A percentile compares a stretch with the other conserved stretches of the same genome.
Conservation (phyloP, 2,888 invertebrate genomes). For the Emesis furor region DNA sequence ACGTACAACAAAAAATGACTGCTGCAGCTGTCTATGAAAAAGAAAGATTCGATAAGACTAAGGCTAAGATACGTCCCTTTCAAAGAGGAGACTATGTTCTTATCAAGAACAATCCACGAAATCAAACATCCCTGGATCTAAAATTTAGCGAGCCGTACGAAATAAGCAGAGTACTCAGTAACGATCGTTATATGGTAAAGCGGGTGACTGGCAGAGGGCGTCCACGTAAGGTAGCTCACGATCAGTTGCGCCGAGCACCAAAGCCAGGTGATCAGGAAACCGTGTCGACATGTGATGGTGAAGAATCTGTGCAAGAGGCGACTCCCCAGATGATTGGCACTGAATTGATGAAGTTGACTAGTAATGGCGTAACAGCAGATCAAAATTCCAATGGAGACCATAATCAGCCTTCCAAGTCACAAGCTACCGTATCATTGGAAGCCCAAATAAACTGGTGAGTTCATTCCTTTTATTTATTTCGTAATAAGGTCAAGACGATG, state of each 20-base stretch:
- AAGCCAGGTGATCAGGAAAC: conserved; percentile 58
- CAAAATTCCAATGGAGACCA: neutral
- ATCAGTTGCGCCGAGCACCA: conserved; percentile 67
- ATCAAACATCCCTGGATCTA: conserved; percentile 64
- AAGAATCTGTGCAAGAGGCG: neutral
- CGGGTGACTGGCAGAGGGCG: conserved; percentile 58
- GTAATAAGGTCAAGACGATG: too few species aligned
- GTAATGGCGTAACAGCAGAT: neutral
- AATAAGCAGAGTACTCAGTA: conserved; percentile 56
- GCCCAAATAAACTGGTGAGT: conserved; percentile 2
- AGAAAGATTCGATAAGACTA: conserved; percentile 52
- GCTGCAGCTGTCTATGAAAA: conserved; percentile 50
- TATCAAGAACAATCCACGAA: conserved; percentile 65
- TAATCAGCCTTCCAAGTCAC: neutral
- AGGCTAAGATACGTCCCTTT: conserved; percentile 49
- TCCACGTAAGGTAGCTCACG: conserved; percentile 69
- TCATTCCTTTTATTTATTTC: neutral
- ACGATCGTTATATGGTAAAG: conserved; percentile 69
- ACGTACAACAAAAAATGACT: conserved; percentile 63
- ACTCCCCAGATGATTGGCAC: neutral
- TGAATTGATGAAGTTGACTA: neutral
- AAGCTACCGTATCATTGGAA: neutral
- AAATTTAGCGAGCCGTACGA: conserved; percentile 69
- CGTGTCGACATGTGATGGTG: conserved; percentile 48
- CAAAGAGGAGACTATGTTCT: conserved; percentile 61